Evolutionary conservation across 2,888 invertebrate species (phyloP).

Genomic region (Drosophila helvetica): DNA sequence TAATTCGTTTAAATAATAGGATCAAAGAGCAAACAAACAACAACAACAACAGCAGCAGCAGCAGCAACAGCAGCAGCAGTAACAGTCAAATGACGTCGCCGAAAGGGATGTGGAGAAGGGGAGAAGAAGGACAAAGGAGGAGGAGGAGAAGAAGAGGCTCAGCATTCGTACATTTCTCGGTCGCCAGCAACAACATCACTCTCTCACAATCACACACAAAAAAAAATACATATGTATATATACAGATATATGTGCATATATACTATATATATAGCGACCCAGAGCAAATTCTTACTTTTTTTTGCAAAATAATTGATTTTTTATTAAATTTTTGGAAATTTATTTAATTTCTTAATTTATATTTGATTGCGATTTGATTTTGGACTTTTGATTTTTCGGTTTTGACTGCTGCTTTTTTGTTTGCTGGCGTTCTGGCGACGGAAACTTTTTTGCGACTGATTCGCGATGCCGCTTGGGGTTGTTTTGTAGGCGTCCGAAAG

Average conservation of each 20-base stretch:
- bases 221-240: background rate
- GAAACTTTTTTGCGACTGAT: constrained; percentile 81
- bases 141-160: background rate
- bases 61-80: constrained; percentile 4
- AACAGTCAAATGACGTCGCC: constrained; percentile 1
- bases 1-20: constrained; percentile 14
- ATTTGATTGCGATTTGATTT: constrained; percentile 9
- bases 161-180: background rate
- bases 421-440: constrained; percentile 69
- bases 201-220: background rate
- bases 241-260: too few species aligned
- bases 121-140: background rate
- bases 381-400: constrained; percentile 44
- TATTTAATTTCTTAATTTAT: constrained; percentile 6
- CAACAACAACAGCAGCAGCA: background rate
- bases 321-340: constrained; percentile 14
- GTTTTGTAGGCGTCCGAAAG: constrained; percentile 75
- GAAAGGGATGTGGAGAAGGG: background rate
- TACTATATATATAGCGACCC: background rate
- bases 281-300: background rate
- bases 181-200: constrained; percentile 1
- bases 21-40: constrained; percentile 26
- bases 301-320: background rate
- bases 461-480: constrained; percentile 79
- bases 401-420: constrained; percentile 25